Conservation (phyloP, 2,888 invertebrate species). For the Eretmocerus hayati region DNA sequence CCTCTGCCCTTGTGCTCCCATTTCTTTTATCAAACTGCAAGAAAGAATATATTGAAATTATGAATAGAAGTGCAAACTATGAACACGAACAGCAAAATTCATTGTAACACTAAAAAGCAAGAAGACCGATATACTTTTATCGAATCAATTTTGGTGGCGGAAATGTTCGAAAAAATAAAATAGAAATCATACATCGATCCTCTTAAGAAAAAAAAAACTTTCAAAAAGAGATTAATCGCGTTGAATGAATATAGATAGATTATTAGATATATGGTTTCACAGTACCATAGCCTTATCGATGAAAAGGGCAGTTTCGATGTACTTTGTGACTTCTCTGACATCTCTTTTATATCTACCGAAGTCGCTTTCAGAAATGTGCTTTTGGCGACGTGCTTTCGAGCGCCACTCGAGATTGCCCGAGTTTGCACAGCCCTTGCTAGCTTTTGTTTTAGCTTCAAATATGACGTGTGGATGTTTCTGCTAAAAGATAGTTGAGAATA, state of each 20-base stretch:
- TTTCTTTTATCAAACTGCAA: slow-evolving; percentile 77
- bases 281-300: slow-evolving; percentile 90
- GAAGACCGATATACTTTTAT: too few relatives aligned
- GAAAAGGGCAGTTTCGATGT: slow-evolving; percentile 91
- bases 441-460: slow-evolving; percentile 87
- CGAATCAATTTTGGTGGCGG: too few relatives aligned
- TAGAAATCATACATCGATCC: too few relatives aligned
- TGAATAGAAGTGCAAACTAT: neutral
- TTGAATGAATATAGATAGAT: too few relatives aligned
- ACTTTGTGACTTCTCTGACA: slow-evolving; percentile 85
- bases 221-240: too few relatives aligned
- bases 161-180: too few relatives aligned
- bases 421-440: slow-evolving; percentile 88
- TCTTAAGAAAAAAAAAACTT: too few relatives aligned
- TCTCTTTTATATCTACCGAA: slow-evolving; percentile 59
- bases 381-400: slow-evolving; percentile 57
- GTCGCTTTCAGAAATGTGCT: slow-evolving; percentile 48
- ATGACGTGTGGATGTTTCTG: slow-evolving; percentile 97
- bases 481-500: slow-evolving; percentile 60
- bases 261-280: too few relatives aligned
- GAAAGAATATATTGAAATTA: slow-evolving; percentile 1
- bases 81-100: too few relatives aligned
- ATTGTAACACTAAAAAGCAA: too few relatives aligned
- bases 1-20: slow-evolving; percentile 78
- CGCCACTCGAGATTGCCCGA: slow-evolving; percentile 69